These are phyloP conservation scores for Zygothrica quintamaculata DNA, from an alignment of 2,888 invertebrate species.

Conservation along the genomic window DNA sequence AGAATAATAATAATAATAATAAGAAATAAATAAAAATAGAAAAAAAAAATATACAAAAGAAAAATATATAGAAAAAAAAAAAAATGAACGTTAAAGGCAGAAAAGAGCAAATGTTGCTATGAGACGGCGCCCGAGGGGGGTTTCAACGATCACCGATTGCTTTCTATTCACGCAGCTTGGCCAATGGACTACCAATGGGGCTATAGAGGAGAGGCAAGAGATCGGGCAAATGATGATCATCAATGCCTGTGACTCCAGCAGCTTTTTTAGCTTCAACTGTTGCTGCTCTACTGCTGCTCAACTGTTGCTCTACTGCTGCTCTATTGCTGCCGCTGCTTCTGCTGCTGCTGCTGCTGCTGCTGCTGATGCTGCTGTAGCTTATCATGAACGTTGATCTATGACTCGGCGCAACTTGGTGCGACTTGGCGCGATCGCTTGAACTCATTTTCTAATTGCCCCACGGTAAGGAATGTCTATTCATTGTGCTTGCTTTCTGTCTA, in stretches of 20 bases:
- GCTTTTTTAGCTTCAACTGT: constrained; percentile 2
- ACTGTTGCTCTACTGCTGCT: too few species aligned
- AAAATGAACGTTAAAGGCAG: constrained; percentile 22
- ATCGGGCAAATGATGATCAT: constrained; percentile 27
- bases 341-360: constrained; percentile 13
- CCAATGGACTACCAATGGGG: constrained; percentile 13
- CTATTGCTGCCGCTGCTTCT: neutral
- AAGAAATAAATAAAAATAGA: constrained; percentile 6
- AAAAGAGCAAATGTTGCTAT: constrained; percentile 49
- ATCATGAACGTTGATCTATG: constrained; percentile 78
- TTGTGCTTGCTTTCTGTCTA: constrained; percentile 36
- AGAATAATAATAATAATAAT: constrained; percentile 11
- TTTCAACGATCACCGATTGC: constrained; percentile 33
- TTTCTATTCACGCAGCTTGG: constrained; percentile 61
- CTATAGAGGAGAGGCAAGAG: constrained; percentile 8
- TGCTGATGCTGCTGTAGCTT: constrained; percentile 42
- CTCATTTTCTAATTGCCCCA: constrained; percentile 78
- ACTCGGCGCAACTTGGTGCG: constrained; percentile 66
- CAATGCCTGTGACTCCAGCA: constrained; percentile 5
- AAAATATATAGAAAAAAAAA: constrained; percentile 14
- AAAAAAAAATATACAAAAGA: constrained; percentile 36
- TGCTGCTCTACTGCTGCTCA: too few species aligned
- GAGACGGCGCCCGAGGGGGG: constrained; percentile 46
- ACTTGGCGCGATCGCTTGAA: constrained; percentile 69
- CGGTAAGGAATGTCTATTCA: constrained; percentile 74